Base-by-base conservation (phyloP, 2,113 vertebrate genomes). In the Barbus barbus region DNA sequence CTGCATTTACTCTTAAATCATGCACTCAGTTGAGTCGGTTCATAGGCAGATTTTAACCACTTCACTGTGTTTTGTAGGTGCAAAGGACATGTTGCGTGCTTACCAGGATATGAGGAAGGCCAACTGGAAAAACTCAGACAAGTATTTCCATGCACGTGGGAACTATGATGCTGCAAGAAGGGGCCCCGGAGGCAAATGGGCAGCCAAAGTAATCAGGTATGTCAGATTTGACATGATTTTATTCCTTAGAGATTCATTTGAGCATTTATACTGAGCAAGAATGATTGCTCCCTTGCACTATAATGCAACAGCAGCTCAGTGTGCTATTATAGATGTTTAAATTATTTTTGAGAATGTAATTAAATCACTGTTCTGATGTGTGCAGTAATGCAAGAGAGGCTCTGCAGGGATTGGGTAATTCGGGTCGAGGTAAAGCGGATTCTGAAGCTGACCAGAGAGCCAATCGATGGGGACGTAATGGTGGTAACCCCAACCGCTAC, bases 61-160 rank as follows among this genome's bases (percentile, higher is more conserved):
- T 20, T 44, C 14, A 20, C 41, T n/a, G 63, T 16, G 41, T 63
- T 4, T 46, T 53, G 14, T 75, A 92, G 90, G 90, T 65, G 22
- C 81, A 18, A 0, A 0, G n/a, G 90, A 91, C 78, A 91, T 92
- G 90, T 36, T 0, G 33, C 22, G 1, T 13, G 88, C 91, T 36
- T 90, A 92, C 38, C 0, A 0, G 0, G 44, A 92, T 12, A 88
- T 91, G 90, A 87, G 0, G 60, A 3, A 86, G 0, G 84, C 90
- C 58, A 89, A 90, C 80, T 87, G 3, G 18, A 88, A 12, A 26
- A 0, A 63, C 16, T 26, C 91, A 9, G 89, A 92, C 85, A 90
- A 91, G 75, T 92, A 92, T 86, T 92, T 92, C 76, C 91, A 92
- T 33, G 89, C 91, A 20, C 91, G 89, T 56, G 90, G 91, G 81